Base-by-base conservation (phyloP, 2,888 invertebrate species). In the Tipula lateralis region DNA sequence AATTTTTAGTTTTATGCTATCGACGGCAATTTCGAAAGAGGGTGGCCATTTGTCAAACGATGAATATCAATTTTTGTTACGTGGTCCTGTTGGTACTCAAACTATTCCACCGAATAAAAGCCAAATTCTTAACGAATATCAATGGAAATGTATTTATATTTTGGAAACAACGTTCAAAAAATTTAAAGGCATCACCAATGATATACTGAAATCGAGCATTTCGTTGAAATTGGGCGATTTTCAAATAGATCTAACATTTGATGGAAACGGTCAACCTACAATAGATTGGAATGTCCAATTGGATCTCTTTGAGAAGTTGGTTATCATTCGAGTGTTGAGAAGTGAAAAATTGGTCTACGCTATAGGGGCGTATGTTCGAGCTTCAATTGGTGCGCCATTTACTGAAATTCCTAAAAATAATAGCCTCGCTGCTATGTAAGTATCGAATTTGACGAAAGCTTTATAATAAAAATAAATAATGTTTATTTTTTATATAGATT, bases 281-380 rank as follows among this genome's bases (percentile, higher is more conserved):
- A 16, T n/a, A 7, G 3, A 84, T n/a, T 97, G 96, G 96, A 89
- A 96, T 88, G 88, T 88, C 0, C 90, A 89, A 13, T 88, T 97
- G 24, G 91, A 91, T 0, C 90, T 93, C 85, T 96, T 97, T 88
- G 95, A 96, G 88, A 97, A 96, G 89, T 91, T 97, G 9, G 93
- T 97, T 92, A 89, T 97, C 36, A 88, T 97, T 1, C 95, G 95
- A 89, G 91, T 93, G 30, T 91, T 97, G 84, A 93, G 93, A 87
- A 96, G 95, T 89, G 96, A 97, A 87, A 95, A 95, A 89, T 91
- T 97, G 24, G 93, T 96, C 30, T 94, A 95, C 87, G 96, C 95
- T 1, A 93, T 96, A 7, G 94, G 95, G 0, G 93, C 95, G 86
- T 97, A 95, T 89, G 95, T 97, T 0, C 92, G 93, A 87, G 91